Evolutionary conservation across 2,113 vertebrate species (phyloP), one percentile per base, ranked within the genome.

Genomic region (Theristicus caerulescens): DNA sequence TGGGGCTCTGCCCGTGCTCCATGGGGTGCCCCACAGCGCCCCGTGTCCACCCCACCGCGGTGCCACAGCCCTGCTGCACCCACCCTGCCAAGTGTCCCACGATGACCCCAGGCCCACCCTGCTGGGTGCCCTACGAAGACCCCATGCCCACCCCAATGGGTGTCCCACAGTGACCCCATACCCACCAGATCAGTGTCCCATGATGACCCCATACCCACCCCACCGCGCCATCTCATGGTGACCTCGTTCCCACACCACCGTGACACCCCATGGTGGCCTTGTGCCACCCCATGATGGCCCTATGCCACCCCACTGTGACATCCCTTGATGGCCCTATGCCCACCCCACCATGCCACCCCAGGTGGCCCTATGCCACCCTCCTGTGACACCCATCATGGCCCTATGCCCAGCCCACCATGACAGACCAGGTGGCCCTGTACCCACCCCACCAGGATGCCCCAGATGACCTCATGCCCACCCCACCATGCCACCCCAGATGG

Each of bases 21-120:
- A 1, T 19, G 15, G 49, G 36, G 29, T n/a, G 24, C 46, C 44
- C 62, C 57, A 40, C 27, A 16, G 52, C 15, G 16, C 51, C 66
- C 64, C 21, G 2, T 3, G 32, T 17, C 58, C 24, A 18, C 12
- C 31, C 36, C n/a, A 19, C 22, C 1, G 4, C 3, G 8, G n/a
- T 49, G 70, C 5, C 40, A 29, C 29, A 16, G 59, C 83, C 61
- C 42, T 36, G 38, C 26, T 5, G 57, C 57, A 42, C 46, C 82
- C 67, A n/a, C n/a, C 67, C 36, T 16, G 70, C 11, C 22, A 11
- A 25, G 26, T 4, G 25, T 25, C 54, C n/a, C 27, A 13, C 7
- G 3, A 72, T 25, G 38, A 26, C 76, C 11, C 40, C n/a, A 11
- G 2, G 11, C 13, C 70, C 34, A 34, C 42, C n/a, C 44, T 11